These are phyloP conservation scores for Balaenoptera acutorostrata DNA, from an alignment of 2,113 vertebrate species.

Conservation along the genomic window DNA sequence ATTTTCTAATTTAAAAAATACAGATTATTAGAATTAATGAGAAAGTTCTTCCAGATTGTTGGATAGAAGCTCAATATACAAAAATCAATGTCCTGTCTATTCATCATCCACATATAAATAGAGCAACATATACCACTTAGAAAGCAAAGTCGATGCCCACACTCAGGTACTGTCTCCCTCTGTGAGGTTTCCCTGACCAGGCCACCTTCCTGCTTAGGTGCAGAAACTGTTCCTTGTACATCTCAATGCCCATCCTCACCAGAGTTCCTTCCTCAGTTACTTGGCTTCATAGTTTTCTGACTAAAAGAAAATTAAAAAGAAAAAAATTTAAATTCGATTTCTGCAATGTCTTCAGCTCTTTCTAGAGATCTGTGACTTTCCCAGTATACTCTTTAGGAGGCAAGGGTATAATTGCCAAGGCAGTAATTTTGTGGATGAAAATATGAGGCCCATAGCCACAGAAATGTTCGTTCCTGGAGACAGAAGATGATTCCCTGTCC, in stretches of 20 bases:
- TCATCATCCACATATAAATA: not conserved
- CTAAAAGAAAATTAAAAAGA: not conserved
- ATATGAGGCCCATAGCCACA: not conserved
- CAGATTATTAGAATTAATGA: not conserved
- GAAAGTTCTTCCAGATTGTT: not conserved
- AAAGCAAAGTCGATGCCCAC: not conserved
- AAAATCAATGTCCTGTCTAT: not conserved
- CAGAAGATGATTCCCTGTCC: not conserved
- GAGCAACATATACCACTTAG: not conserved
- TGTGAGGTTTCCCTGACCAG: not conserved
- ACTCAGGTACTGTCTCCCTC: accelerated
- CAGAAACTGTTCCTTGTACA: not conserved
- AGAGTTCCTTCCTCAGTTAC: not conserved
- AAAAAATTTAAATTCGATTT: not conserved
- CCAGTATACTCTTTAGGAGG: not conserved
- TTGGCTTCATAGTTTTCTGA: not conserved
- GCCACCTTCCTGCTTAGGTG: not conserved
- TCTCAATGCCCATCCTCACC: not conserved
- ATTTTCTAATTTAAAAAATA: not conserved
- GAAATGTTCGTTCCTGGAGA: not conserved
- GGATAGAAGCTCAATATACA: not conserved
- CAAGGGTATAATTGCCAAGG: not conserved
- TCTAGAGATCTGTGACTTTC: constrained; percentile 17
- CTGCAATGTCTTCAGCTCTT: constrained; percentile 7
- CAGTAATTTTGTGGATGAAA: constrained; percentile 42